Conservation (phyloP, 2,797 vertebrate genomes). For the Setipinna tenuifilis region DNA sequence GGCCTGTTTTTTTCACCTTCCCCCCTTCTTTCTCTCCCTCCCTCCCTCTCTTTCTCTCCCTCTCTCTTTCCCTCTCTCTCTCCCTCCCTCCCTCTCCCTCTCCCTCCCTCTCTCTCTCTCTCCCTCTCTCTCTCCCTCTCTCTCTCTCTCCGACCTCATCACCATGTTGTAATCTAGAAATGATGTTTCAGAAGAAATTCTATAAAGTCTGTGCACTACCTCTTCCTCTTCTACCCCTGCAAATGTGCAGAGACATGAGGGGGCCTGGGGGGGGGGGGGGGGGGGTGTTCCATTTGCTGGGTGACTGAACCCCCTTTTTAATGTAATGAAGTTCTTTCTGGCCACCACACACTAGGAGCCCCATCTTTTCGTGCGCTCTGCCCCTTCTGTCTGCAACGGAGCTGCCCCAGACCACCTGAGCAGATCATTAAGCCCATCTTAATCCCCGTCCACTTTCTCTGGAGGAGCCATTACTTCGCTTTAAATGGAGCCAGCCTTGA, state of each 20-base stretch:
- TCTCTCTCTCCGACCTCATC: not conserved
- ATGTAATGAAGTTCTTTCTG: slow-evolving; percentile 25
- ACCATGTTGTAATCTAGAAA: slow-evolving; percentile 13
- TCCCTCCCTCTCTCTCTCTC: slow-evolving; percentile 25
- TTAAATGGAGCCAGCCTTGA: slow-evolving; percentile 52
- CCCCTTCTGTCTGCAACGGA: not conserved
- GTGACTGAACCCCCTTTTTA: not conserved
- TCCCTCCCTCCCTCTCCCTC: not conserved
- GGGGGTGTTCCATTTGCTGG: slow-evolving; percentile 28
- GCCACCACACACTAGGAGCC: not conserved
- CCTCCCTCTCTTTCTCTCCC: slow-evolving; percentile 16
- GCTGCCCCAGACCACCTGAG: slow-evolving; percentile 47
- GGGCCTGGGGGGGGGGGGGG: not conserved
- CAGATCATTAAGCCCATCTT: slow-evolving; percentile 43
- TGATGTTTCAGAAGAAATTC: slow-evolving; percentile 32
- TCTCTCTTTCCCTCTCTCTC: not conserved
- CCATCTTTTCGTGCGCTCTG: not conserved
- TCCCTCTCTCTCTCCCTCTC: slow-evolving; percentile 21
- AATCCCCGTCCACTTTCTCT: slow-evolving; percentile 24
- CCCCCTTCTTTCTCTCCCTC: slow-evolving; percentile 44
- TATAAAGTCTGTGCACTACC: slow-evolving; percentile 38
- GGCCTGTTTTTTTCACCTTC: slow-evolving; percentile 28
- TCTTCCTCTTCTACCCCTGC: not conserved
- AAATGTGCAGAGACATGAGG: not conserved
- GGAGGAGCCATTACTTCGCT: slow-evolving; percentile 40